Conservation (phyloP, 2,113 vertebrate genomes). For the Geococcyx californianus region DNA sequence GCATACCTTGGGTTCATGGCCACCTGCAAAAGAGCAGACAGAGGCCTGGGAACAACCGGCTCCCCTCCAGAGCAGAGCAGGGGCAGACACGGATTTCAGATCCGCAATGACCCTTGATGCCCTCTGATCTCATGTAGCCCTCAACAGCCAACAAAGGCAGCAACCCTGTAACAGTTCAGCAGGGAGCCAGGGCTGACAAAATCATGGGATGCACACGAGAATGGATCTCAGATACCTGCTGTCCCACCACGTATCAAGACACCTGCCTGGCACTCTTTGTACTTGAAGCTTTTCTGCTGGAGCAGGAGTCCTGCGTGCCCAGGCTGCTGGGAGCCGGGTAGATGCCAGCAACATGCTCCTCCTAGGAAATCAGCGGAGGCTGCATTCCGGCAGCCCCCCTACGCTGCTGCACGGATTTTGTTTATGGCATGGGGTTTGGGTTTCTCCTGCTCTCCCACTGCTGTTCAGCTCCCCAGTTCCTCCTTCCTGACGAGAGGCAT, state of each 20-base stretch:
- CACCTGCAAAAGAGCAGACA: background rate
- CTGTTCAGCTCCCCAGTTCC: background rate
- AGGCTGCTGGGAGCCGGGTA: background rate
- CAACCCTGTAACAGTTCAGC: background rate
- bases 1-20: accelerated
- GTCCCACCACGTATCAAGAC: background rate
- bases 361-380: background rate
- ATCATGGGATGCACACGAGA: background rate
- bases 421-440: background rate
- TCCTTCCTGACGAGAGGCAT: background rate
- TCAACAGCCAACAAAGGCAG: background rate
- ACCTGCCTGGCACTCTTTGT: background rate
- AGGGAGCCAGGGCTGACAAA: slow-evolving; percentile 7
- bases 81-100: background rate
- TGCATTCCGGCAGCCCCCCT: background rate
- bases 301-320: background rate
- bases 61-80: background rate
- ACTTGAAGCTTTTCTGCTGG: background rate
- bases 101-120: background rate
- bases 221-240: background rate
- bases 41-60: background rate
- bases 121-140: background rate
- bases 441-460: background rate
- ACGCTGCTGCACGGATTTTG: background rate
- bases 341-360: background rate